These are phyloP conservation scores for Onychomys torridus DNA, from an alignment of 2,797 vertebrate species.

Conservation along the genomic window DNA sequence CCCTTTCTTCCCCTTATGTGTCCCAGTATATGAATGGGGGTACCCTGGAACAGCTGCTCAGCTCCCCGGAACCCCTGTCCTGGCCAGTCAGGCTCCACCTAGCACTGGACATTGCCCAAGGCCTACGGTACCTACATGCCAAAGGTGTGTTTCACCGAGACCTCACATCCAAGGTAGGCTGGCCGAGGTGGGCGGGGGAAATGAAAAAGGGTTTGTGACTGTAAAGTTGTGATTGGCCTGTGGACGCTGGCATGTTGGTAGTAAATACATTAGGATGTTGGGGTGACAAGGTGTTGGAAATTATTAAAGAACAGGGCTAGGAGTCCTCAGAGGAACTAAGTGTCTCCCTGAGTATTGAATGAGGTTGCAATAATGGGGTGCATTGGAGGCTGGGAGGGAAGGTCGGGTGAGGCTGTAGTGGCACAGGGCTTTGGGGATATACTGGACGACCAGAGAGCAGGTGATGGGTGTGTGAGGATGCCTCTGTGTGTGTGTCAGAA, in stretches of 20 bases:
- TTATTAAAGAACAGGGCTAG: neutral
- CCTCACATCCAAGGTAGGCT: constrained; percentile 96
- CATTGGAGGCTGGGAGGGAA: neutral
- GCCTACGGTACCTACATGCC: constrained; percentile 95
- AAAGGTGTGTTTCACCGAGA: constrained; percentile 98
- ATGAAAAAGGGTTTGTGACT: neutral
- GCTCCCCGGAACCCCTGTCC: constrained; percentile 91
- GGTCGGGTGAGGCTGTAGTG: neutral
- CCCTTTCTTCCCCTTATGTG: neutral
- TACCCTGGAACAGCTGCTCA: constrained; percentile 97
- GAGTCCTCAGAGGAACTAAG: neutral
- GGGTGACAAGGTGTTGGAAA: neutral
- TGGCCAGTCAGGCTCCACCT: constrained; percentile 92
- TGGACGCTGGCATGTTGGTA: neutral
- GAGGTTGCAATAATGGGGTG: neutral
- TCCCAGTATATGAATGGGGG: constrained; percentile 97
- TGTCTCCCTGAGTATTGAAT: neutral
- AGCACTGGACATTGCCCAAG: constrained; percentile 93
- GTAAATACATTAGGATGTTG: neutral
- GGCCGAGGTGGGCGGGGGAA: neutral
- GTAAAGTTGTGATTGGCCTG: neutral
- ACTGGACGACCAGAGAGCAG: constrained; percentile 7
- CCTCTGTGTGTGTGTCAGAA: constrained; percentile 88
- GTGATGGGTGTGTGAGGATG: constrained; percentile 13
- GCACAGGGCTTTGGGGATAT: neutral